These are phyloP conservation scores for Nannospalax galili DNA, from an alignment of 2,113 vertebrate genomes.

Conservation along the genomic window DNA sequence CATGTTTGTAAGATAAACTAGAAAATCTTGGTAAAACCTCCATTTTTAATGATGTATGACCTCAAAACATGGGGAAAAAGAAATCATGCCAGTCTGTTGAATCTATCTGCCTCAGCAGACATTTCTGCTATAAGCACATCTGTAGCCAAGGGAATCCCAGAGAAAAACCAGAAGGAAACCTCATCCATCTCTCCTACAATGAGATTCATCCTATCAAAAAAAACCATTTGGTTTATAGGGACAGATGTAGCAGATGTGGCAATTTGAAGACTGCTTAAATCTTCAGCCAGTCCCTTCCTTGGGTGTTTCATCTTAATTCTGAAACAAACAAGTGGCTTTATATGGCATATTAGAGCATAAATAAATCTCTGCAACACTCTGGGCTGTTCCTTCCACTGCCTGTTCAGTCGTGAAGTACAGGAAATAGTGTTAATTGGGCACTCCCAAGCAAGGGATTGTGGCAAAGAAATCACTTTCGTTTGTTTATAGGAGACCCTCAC, in stretches of 20 bases:
- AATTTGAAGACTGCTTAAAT: constrained; percentile 64
- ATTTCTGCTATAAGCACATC: background rate
- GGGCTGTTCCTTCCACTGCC: constrained; percentile 11
- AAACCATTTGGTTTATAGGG: constrained; percentile 59
- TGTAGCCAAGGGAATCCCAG: background rate
- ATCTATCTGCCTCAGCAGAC: background rate
- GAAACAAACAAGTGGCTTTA: constrained; percentile 60
- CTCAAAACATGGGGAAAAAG: background rate
- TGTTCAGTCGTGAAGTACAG: background rate
- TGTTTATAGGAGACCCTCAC: background rate
- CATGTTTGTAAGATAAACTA: background rate
- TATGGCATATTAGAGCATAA: constrained; percentile 50
- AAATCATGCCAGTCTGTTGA: background rate
- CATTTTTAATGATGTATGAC: background rate
- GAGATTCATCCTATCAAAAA: constrained; percentile 58
- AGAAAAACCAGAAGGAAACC: constrained; percentile 2
- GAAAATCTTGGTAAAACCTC: background rate
- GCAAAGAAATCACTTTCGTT: background rate
- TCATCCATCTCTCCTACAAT: constrained; percentile 58
- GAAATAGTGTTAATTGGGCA: background rate
- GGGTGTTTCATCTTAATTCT: constrained; percentile 67
- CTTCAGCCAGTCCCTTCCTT: constrained; percentile 47
- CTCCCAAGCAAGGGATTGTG: background rate
- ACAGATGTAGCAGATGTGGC: constrained; percentile 62
- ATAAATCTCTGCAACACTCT: constrained; percentile 49